A percentile compares a stretch with the other conserved stretches of the same genome.
Conservation (phyloP, 2,113 vertebrate genomes). For the Pithys albifrons region DNA sequence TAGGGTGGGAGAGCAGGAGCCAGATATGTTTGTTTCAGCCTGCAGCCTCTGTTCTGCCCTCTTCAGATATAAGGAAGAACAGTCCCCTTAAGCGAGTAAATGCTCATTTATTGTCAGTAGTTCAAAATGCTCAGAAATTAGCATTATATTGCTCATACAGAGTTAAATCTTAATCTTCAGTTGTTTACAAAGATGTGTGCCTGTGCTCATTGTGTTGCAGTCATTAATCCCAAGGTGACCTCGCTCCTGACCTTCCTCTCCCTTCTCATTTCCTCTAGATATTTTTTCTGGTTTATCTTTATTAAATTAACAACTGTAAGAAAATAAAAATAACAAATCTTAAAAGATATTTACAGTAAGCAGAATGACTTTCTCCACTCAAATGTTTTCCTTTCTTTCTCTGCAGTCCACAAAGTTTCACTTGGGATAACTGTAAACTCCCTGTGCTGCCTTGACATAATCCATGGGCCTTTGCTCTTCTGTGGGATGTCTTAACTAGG, state of each 20-base stretch:
- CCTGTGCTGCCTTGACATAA: slow-evolving; percentile 78
- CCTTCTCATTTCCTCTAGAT: neutral
- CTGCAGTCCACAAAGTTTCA: neutral
- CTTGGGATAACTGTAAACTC: slow-evolving; percentile 38
- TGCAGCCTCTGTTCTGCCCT: neutral
- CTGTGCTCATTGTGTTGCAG: neutral
- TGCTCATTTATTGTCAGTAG: neutral
- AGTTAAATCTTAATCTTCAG: neutral
- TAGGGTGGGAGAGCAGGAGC: neutral
- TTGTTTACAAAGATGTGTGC: neutral
- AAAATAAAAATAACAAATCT: neutral
- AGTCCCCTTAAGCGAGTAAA: neutral
- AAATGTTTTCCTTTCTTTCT: neutral
- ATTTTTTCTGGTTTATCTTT: neutral
- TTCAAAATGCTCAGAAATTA: neutral
- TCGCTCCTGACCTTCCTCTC: neutral
- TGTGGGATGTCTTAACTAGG: slow-evolving; percentile 35
- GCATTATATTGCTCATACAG: neutral
- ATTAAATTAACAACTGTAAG: neutral
- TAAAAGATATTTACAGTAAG: neutral
- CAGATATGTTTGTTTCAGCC: neutral
- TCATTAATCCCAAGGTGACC: neutral
- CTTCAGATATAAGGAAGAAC: neutral
- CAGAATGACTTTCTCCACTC: neutral
- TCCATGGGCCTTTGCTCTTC: slow-evolving; percentile 71